These are phyloP conservation scores for Leptinotarsa defecta DNA, from an alignment of 1,140 invertebrate species.

Conservation along the genomic window DNA sequence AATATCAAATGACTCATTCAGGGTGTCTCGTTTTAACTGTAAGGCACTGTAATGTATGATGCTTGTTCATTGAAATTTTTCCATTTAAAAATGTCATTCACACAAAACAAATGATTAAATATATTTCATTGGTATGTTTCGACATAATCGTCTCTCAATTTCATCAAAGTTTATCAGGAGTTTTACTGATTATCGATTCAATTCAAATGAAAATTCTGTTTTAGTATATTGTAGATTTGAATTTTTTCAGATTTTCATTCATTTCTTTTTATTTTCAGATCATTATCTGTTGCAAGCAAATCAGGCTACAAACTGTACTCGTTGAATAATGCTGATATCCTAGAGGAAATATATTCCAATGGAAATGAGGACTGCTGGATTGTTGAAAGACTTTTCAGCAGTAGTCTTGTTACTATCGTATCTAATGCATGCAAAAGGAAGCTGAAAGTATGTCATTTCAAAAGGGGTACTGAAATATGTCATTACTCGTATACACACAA, in stretches of 20 bases:
- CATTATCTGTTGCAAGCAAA: constrained; percentile 88
- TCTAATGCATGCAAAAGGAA: constrained; percentile 89
- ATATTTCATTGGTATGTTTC: too few species aligned
- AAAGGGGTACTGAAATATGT: constrained; percentile 97
- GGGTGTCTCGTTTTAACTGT: too few species aligned
- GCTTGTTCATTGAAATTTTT: too few species aligned
- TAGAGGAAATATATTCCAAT: constrained; percentile 88
- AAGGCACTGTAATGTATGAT: too few species aligned
- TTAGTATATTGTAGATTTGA: too few species aligned
- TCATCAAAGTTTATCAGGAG: too few species aligned
- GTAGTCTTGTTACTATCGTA: constrained; percentile 94
- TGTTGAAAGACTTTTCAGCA: constrained; percentile 95
- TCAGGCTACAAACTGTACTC: constrained; percentile 88
- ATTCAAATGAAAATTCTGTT: too few species aligned
- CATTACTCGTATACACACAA: constrained; percentile 98
- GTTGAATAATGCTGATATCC: constrained; percentile 79
- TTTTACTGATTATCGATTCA: too few species aligned
- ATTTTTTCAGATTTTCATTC: not conserved
- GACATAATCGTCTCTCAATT: too few species aligned
- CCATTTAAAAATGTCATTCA: too few species aligned
- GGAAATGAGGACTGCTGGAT: constrained; percentile 86
- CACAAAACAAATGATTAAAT: too few species aligned
- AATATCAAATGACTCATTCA: too few species aligned
- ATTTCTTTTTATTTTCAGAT: constrained; percentile 65
- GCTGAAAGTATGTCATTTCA: constrained; percentile 96